Conservation (phyloP, 2,888 invertebrate genomes). For the Pterostichus madidus region DNA sequence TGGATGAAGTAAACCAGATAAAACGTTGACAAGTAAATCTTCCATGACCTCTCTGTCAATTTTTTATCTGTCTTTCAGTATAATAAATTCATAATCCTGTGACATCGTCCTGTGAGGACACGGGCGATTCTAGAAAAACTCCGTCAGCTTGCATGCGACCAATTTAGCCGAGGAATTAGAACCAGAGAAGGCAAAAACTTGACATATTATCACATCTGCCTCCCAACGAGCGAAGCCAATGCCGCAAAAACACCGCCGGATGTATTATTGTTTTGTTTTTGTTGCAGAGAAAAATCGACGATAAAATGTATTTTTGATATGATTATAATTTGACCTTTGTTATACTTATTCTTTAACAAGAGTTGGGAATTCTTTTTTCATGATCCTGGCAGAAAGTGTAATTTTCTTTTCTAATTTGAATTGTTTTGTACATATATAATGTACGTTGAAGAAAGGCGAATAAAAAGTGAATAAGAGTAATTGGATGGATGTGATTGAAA, state of each 20-base stretch:
- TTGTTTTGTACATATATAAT: no score
- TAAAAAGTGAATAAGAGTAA: no score
- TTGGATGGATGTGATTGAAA: no score
- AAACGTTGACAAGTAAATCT: background rate
- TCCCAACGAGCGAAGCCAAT: background rate
- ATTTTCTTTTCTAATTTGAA: no score
- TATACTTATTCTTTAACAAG: constrained; percentile 19
- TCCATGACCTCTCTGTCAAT: no score
- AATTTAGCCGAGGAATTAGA: constrained; percentile 37
- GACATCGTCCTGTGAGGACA: background rate
- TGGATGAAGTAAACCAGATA: no score
- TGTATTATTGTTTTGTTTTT: constrained; percentile 39
- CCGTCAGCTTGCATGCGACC: constrained; percentile 27
- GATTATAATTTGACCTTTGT: constrained; percentile 35
- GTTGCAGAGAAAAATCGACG: constrained; percentile 8
- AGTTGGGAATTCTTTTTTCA: constrained; percentile 7
- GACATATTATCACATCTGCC: constrained; percentile 47
- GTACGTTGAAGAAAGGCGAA: no score
- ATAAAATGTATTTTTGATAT: constrained; percentile 43
- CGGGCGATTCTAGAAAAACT: constrained; percentile 5
- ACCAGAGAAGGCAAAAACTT: constrained; percentile 1
- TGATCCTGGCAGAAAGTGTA: background rate
- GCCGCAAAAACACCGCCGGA: constrained; percentile 2
- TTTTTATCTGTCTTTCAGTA: constrained; percentile 9
- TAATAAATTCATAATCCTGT: constrained; percentile 56